Percentiles rank a stretch among this genome's conserved stretches.
phyloP scores from a whole-genome alignment of 2,888 invertebrate species.

The Furcula furcula region DNA sequence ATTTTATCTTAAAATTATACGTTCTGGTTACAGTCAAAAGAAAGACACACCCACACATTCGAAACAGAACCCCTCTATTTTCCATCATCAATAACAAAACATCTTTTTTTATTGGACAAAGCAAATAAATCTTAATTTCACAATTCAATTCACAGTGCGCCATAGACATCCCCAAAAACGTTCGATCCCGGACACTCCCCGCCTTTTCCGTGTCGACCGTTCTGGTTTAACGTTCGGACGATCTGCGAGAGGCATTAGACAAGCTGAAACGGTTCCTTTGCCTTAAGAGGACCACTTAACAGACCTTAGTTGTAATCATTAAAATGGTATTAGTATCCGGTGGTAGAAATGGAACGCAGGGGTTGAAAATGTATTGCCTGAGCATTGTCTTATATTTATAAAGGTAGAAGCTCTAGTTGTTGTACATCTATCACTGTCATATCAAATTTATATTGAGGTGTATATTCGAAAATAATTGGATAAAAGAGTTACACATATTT shows the following conservation, averaged over 20 bases:
- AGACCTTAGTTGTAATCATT: constrained; percentile 36
- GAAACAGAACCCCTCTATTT: too few species aligned
- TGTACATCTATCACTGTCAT: too few species aligned
- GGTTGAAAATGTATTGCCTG: too few species aligned
- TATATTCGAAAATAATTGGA: too few species aligned
- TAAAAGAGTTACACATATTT: too few species aligned
- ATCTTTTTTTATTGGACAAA: neutral
- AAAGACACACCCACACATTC: neutral
- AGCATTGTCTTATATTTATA: too few species aligned
- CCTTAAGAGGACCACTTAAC: constrained; percentile 30
- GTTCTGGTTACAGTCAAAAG: too few species aligned
- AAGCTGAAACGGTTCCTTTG: constrained; percentile 14
- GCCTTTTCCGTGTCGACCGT: constrained; percentile 48
- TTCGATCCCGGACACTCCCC: constrained; percentile 29
- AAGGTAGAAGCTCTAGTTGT: too few species aligned
- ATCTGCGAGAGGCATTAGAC: constrained; percentile 45
- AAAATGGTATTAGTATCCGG: too few species aligned
- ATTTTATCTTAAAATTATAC: too few species aligned
- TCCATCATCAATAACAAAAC: neutral
- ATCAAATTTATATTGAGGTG: too few species aligned
- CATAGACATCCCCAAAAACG: constrained; percentile 18
- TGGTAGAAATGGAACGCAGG: too few species aligned
- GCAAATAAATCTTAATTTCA: neutral
- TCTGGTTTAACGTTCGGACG: constrained; percentile 48
- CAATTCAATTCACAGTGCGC: neutral